These are phyloP conservation scores for Periophthalmodon schlosseri DNA, from an alignment of 2,113 vertebrate genomes.

Conservation along the genomic window DNA sequence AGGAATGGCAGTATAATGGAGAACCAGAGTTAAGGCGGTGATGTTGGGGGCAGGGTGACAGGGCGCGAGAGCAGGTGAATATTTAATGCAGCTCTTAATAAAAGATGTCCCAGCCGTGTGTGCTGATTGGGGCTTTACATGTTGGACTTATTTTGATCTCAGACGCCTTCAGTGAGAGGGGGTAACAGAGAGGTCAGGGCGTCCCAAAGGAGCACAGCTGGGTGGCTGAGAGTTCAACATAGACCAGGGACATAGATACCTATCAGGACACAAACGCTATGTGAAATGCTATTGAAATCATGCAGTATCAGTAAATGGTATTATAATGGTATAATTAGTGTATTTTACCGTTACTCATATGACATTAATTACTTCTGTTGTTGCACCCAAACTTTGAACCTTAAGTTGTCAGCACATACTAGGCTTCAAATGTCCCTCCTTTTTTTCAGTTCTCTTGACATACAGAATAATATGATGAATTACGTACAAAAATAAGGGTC, in stretches of 20 bases:
- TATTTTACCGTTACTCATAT: too few species aligned
- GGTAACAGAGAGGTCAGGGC: constrained; percentile 66
- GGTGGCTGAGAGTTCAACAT: constrained; percentile 3
- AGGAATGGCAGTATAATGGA: neutral
- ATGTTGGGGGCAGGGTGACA: constrained; percentile 28
- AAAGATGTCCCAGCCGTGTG: constrained; percentile 65
- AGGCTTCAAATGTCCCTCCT: too few species aligned
- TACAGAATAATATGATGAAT: too few species aligned
- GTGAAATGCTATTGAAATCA: neutral
- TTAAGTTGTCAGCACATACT: too few species aligned
- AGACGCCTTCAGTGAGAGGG: constrained; percentile 49
- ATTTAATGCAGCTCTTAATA: constrained; percentile 75
- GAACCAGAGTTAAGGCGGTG: constrained; percentile 7
- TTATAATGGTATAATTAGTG: too few species aligned
- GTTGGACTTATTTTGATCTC: constrained; percentile 57
- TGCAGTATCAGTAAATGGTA: too few species aligned
- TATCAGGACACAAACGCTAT: neutral
- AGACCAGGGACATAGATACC: neutral
- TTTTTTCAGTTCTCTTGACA: too few species aligned
- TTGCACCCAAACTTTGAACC: too few species aligned
- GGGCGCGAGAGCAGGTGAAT: constrained; percentile 49
- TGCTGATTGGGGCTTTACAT: constrained; percentile 61
- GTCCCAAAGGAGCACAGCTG: constrained; percentile 34
- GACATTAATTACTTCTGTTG: too few species aligned
- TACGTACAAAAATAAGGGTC: too few species aligned